Evolutionary conservation across 2,888 invertebrate genomes (phyloP).

Genomic region (Amblyjoppa fuscipennis): DNA sequence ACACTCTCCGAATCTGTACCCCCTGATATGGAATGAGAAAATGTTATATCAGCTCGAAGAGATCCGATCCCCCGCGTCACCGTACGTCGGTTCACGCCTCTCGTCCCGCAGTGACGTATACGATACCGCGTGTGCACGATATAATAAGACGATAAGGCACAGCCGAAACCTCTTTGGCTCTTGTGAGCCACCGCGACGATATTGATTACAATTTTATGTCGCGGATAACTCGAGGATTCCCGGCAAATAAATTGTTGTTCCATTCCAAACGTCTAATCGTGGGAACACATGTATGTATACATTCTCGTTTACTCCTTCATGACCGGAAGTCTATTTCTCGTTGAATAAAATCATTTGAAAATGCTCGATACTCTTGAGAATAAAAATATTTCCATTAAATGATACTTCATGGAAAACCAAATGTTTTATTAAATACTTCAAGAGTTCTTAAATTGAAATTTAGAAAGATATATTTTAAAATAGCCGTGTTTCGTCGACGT

Average conservation of each 20-base stretch:
- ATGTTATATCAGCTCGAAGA: neutral
- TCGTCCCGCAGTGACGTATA: neutral
- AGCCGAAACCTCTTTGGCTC: neutral
- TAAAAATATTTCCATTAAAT: no score
- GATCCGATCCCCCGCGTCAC: neutral
- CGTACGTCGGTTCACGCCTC: neutral
- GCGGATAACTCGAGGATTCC: neutral
- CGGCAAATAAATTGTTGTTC: neutral
- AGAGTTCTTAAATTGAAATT: no score
- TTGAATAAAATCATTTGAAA: no score
- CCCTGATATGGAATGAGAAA: constrained; percentile 6
- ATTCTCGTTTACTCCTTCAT: no score
- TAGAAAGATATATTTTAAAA: no score
- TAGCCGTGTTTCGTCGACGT: no score
- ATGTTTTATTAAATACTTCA: no score
- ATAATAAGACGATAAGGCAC: neutral
- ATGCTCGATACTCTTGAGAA: no score
- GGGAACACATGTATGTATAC: no score
- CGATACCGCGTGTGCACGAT: neutral
- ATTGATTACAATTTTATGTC: constrained; percentile 1
- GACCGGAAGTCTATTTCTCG: no score
- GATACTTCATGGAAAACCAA: no score
- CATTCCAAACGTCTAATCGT: neutral
- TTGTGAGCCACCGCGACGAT: neutral
- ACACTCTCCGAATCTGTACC: constrained; percentile 1